phyloP scores from a whole-genome alignment of 2,113 vertebrate genomes.

The Zapornia atra region DNA sequence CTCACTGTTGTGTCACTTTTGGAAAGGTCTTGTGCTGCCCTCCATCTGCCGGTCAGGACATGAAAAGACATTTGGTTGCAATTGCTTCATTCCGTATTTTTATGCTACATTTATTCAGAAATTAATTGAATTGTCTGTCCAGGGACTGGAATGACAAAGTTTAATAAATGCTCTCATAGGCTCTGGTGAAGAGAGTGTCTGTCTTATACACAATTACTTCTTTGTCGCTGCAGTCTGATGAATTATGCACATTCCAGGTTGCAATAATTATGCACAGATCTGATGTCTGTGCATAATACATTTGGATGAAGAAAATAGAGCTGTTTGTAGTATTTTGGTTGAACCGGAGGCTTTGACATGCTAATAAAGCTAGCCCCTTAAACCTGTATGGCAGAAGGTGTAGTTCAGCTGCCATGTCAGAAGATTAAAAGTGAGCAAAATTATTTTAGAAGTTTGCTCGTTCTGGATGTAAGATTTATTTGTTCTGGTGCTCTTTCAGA shows the following conservation, averaged over 20 bases:
- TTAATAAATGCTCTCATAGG: neutral
- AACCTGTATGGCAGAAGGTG: neutral
- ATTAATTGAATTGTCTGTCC: neutral
- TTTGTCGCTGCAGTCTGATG: neutral
- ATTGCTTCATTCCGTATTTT: neutral
- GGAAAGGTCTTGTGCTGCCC: neutral
- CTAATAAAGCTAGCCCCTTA: neutral
- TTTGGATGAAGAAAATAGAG: neutral
- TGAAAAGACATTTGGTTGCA: neutral
- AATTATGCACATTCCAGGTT: neutral
- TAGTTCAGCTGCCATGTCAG: neutral
- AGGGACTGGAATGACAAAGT: neutral
- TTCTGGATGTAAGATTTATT: neutral
- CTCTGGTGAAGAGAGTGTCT: neutral
- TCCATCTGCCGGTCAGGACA: neutral
- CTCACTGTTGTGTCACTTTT: neutral
- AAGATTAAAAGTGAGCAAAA: neutral
- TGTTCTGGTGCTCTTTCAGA: slow-evolving; percentile 77
- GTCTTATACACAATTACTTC: neutral
- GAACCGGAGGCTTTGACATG: neutral
- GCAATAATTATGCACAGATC: neutral
- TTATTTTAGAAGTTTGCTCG: neutral
- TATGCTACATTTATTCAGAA: neutral
- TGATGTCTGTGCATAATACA: neutral
- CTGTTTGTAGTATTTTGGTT: neutral